Conservation (phyloP, 2,888 invertebrate genomes). For the Acanthopleura granulata region DNA sequence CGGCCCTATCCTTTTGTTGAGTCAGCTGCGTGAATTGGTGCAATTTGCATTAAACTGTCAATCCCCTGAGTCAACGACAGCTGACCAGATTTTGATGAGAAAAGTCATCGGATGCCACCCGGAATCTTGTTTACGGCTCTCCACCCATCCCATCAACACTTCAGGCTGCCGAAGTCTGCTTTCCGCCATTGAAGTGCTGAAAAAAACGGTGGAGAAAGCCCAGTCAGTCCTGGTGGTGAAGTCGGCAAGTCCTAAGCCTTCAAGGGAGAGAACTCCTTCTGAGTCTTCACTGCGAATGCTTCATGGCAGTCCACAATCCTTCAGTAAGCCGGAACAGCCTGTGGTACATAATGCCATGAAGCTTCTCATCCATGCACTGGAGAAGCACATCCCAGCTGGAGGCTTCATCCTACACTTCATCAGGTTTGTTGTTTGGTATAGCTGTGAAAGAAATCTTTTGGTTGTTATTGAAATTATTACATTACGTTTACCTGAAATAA, state of each 20-base stretch:
- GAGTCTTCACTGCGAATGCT: not conserved
- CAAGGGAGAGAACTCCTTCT: not conserved
- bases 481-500: too few species aligned
- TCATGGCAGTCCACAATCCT: slow-evolving; percentile 7
- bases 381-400: slow-evolving; percentile 48
- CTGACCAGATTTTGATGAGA: not conserved
- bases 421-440: slow-evolving; percentile 34
- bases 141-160: not conserved
- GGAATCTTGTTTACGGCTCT: not conserved
- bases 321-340: slow-evolving; percentile 33
- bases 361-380: slow-evolving; percentile 48
- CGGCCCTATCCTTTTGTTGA: slow-evolving; percentile 36
- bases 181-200: not conserved
- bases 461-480: too few species aligned
- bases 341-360: slow-evolving; percentile 53
- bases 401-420: slow-evolving; percentile 45
- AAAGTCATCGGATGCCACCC: not conserved
- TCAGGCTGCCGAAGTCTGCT: not conserved
- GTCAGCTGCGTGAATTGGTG: slow-evolving; percentile 37
- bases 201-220: slow-evolving; percentile 3
- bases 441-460: too few species aligned
- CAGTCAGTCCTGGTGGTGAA: not conserved
- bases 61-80: not conserved
- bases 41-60: slow-evolving; percentile 29
- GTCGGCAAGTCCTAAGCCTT: not conserved